Base-by-base conservation (phyloP, 1,140 invertebrate genomes). In the Linepithema humile region DNA sequence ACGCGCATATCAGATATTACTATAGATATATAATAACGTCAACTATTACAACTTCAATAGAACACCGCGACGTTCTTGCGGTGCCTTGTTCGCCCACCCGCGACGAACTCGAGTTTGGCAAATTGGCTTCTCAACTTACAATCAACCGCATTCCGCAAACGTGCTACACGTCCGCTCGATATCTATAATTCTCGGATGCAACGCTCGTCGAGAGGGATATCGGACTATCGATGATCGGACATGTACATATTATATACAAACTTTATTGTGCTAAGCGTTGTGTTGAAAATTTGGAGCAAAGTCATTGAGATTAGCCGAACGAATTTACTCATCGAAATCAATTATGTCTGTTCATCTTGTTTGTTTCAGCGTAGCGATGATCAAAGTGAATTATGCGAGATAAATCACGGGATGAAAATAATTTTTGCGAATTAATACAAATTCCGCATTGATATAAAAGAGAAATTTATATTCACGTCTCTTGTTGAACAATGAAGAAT, bases 81-180 rank as follows among this genome's bases (percentile, higher is more conserved):
- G 84, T 70, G n/a, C 53, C 64, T 59, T 69, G 45, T 35, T 45
- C 45, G 20, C 50, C 45, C 60, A 17, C 29, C 23, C 72, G 60
- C 43, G 80, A 85, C 84, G 62, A 88, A 86, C 77, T 88, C 83
- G 69, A 89, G 87, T 86, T 88, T 88, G 86, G 78, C 87, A 88
- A 89, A 89, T 89, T 89, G 88, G 87, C 72, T 88, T 89, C 87
- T 77, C 80, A 82, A 84, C 87, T 88, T 86, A 88, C 84, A 86
- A 88, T 89, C 88, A 88, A 88, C 73, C 87, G 72, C 87, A 89
- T 89, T 89, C 74, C 88, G 29, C 88, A 86, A 88, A 88, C 80
- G 64, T 88, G 85, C 84, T 86, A 86, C 75, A 78, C 65, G 72
- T 80, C 60, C 57, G 75, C 48, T 9, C 70, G 70, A 80, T 69